Base-by-base conservation (phyloP, 2,113 vertebrate species). In the Herpailurus yagouaroundi region DNA sequence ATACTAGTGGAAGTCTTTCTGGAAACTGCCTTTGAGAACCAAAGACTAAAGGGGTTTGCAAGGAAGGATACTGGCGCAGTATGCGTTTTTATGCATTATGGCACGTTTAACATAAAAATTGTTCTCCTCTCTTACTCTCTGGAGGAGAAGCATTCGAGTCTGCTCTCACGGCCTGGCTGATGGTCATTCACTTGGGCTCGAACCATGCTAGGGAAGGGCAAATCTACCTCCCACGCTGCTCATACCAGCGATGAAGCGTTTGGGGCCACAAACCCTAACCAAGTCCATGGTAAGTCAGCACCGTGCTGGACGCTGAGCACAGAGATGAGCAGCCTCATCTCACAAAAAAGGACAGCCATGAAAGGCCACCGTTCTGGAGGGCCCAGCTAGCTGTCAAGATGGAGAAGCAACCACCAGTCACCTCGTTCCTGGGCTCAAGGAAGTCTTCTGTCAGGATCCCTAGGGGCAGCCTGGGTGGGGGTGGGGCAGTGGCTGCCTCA, bases 351-450 rank as follows among this genome's bases (percentile, higher is more conserved):
- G 92, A 25, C 31, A 19, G 41, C 36, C 41, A 9, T 0, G 16
- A 33, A 16, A 60, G 29, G 10, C 1, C n/a, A 3, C 25, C 4
- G 0, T 64, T 36, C 63, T 0, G 1, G 68, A 25, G 38, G 41
- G 55, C 36, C 31, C 12, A 1, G 29, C 83, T 29, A 38, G 19
- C n/a, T 41, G 29, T 8, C 9, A 2, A 29, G 91, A 31, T 0
- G 5, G 48, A 80, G 55, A 74, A 27, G 16, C 2, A 2, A 25
- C 5, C 0, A 38, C 64, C 16, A 52, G 63, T 13, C 0, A 5
- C 33, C 52, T 4, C 1, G 1, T 57, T 81, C 12, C 74, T 41
- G 76, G 36, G 68, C 82, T 38, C 94, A 57, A 29, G 11, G n/a
- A 52, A 19, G 64, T 33, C 5, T 5, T 36, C n/a, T 31, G 66